Evolutionary conservation across 2,888 invertebrate genomes (phyloP).

Genomic region (Chirona hameri): DNA sequence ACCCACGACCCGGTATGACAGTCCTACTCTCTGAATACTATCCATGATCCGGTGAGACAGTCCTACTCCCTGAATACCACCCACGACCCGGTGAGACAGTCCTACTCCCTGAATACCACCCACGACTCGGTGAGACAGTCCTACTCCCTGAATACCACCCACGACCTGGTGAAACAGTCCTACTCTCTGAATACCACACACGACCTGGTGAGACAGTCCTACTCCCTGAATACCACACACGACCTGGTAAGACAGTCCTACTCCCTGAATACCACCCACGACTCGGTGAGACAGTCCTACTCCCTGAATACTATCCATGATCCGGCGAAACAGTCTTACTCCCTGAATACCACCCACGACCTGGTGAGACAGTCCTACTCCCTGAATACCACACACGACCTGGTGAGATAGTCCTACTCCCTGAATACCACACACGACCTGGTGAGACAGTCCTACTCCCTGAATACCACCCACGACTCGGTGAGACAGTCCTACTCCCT

Average conservation of each 20-base stretch:
- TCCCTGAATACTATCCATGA: slow-evolving; percentile 61
- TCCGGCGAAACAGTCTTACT: slow-evolving; percentile 51
- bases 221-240: slow-evolving; percentile 57
- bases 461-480: slow-evolving; percentile 62
- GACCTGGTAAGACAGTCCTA: slow-evolving; percentile 54
- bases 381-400: slow-evolving; percentile 60
- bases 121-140: slow-evolving; percentile 56
- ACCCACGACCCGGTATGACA: slow-evolving; percentile 59
- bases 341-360: slow-evolving; percentile 60
- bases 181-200: slow-evolving; percentile 58
- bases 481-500: slow-evolving; percentile 51
- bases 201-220: slow-evolving; percentile 54
- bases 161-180: slow-evolving; percentile 58
- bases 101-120: slow-evolving; percentile 55
- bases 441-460: slow-evolving; percentile 49
- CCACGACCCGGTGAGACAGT: slow-evolving; percentile 56
- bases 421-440: slow-evolving; percentile 62
- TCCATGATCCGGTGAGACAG: slow-evolving; percentile 59
- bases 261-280: slow-evolving; percentile 59
- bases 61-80: slow-evolving; percentile 56
- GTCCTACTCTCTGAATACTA: slow-evolving; percentile 53
- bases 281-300: slow-evolving; percentile 54
- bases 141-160: slow-evolving; percentile 56
- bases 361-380: slow-evolving; percentile 52
- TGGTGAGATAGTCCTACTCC: slow-evolving; percentile 53